Base-by-base conservation (phyloP, 92 coral and sea anemone species). In the Epizoanthus stellaris region DNA sequence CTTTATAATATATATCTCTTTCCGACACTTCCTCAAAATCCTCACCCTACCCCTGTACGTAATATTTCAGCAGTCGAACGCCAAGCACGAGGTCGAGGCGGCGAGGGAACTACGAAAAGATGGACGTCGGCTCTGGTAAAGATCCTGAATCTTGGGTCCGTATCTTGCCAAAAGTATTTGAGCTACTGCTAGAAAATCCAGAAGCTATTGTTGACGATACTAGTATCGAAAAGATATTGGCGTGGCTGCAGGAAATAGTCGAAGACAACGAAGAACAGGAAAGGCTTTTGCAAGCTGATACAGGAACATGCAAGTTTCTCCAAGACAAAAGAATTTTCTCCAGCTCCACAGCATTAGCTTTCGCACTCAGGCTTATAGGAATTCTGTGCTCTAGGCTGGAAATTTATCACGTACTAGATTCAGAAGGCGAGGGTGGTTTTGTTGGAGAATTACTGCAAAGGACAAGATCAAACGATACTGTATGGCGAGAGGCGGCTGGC, bases 171-270 rank as follows among this genome's bases (percentile, higher is more conserved):
- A 72, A 86, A 19, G 89, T 97, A 40, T 97, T 85, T 57, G 85
- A 90, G 42, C 80, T 97, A 12, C 90, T 97, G 20, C 82, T 95
- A 25, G 74, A 76, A 42, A 82, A 93, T 53, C 80, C 95, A 42
- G 94, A 97, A 30, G 86, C 90, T 16, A 91, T 97, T 70, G 90
- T 97, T 30, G 99, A 97, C 71, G 99, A 97, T 69, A 97, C 99
- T n/a, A 97, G 98, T 76, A 45, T 95, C 39, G 97, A 97, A 67
- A 97, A 92, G 80, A 77, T 94, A 25, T 89, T 95, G 42, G 92
- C 77, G 23, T 89, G 95, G 93, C 70, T 97, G 54, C 80, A 90
- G 72, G 71, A 47, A 77, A 88, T 90, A 39, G 88, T 82, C 71
- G 21, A 89, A 38, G 67, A 84, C 74, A 42, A 87, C 19, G 64